phyloP scores from a whole-genome alignment of 2,113 vertebrate species.

The Tringa solitaria region DNA sequence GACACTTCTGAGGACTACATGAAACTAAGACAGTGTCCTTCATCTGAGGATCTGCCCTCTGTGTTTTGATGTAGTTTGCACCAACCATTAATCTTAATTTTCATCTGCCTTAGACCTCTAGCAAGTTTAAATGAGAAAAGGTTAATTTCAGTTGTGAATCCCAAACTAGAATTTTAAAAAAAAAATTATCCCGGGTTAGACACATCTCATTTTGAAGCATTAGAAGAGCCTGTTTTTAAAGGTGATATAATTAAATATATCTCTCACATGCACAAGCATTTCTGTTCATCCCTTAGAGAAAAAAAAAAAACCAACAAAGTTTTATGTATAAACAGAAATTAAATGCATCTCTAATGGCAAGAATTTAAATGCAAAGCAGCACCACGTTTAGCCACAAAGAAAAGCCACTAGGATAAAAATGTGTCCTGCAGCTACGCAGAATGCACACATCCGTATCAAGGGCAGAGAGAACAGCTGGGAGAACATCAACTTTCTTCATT shows the following conservation, averaged over 20 bases:
- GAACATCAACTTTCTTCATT: neutral
- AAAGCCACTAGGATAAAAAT: neutral
- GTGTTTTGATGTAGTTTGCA: neutral
- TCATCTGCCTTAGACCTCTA: neutral
- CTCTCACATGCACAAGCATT: neutral
- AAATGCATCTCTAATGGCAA: neutral
- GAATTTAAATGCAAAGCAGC: neutral
- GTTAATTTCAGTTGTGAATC: neutral
- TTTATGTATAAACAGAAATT: neutral
- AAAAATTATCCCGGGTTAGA: neutral
- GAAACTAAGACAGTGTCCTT: neutral
- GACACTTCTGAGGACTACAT: neutral
- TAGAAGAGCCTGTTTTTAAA: neutral
- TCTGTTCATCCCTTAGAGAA: neutral
- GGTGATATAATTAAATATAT: neutral
- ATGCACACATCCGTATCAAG: neutral
- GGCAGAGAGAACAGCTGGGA: neutral
- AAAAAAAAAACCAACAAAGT: neutral
- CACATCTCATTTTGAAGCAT: neutral
- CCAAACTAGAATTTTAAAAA: neutral
- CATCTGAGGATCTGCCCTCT: neutral
- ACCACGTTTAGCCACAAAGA: neutral
- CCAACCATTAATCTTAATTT: neutral
- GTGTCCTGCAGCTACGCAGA: neutral
- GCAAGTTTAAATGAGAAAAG: neutral